phyloP scores from a whole-genome alignment of 2,888 invertebrate species.

The Nasonovia ribisnigri region DNA sequence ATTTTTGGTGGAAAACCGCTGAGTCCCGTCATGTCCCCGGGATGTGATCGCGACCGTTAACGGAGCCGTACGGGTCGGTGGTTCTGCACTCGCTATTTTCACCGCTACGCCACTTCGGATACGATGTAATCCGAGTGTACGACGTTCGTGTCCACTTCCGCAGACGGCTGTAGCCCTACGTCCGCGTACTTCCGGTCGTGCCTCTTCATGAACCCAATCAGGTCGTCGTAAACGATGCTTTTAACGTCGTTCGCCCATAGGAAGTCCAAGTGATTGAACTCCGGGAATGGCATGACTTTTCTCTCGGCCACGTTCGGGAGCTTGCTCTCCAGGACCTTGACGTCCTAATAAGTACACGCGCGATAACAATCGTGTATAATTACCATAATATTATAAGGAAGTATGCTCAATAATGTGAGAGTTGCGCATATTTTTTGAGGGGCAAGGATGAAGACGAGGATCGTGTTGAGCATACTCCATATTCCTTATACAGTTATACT shows the following conservation, averaged over 20 bases:
- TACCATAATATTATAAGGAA: not conserved
- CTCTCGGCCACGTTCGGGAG: conserved; percentile 74
- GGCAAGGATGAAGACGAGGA: too few species aligned
- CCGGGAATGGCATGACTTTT: conserved; percentile 72
- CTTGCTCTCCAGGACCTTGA: conserved; percentile 73
- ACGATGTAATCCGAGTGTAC: not conserved
- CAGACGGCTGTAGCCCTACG: not conserved
- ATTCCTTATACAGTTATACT: too few species aligned
- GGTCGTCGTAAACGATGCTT: conserved; percentile 72
- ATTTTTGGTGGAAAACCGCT: too few species aligned
- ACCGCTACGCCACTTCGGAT: not conserved
- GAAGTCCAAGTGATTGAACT: conserved; percentile 81
- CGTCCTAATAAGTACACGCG: conserved; percentile 72
- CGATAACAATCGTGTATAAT: not conserved
- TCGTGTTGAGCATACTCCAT: too few species aligned
- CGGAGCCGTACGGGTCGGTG: not conserved
- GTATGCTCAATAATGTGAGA: too few species aligned
- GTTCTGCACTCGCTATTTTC: not conserved
- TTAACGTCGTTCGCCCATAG: conserved; percentile 77
- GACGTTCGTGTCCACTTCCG: conserved; percentile 58
- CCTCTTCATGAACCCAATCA: conserved; percentile 62
- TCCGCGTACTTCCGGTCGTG: conserved; percentile 43
- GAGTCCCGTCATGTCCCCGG: too few species aligned
- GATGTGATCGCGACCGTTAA: not conserved
- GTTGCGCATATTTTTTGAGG: too few species aligned